A percentile compares a stretch with the other conserved stretches of the same genome.
phyloP scores from a whole-genome alignment of 2,888 invertebrate genomes.

The Metallyticus violacea region DNA sequence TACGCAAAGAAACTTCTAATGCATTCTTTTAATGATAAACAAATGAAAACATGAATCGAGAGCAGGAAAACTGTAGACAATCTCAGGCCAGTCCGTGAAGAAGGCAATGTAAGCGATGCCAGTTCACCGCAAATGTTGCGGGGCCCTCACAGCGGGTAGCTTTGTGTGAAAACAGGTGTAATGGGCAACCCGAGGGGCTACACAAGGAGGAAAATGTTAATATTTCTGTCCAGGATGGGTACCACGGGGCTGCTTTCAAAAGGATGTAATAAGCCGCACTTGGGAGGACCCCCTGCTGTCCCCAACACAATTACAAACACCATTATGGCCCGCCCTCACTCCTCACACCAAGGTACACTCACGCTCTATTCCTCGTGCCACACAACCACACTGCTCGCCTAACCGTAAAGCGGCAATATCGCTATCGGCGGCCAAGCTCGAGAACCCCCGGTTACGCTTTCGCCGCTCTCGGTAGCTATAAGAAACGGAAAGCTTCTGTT shows the following conservation, averaged over 20 bases:
- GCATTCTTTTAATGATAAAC: too few relatives aligned
- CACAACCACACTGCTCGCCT: too few relatives aligned
- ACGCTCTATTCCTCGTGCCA: neutral
- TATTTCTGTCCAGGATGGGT: slow-evolving; percentile 14
- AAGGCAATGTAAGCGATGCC: neutral
- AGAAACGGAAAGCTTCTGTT: too few relatives aligned
- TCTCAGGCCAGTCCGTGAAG: too few relatives aligned
- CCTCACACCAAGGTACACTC: slow-evolving; percentile 1
- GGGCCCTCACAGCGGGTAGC: neutral
- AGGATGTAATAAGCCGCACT: slow-evolving; percentile 12
- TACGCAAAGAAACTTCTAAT: too few relatives aligned
- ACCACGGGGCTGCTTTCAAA: slow-evolving; percentile 10
- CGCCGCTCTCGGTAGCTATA: too few relatives aligned
- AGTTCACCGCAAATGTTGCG: neutral
- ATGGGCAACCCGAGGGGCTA: neutral
- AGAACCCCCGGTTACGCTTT: too few relatives aligned
- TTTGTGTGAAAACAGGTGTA: slow-evolving; percentile 15
- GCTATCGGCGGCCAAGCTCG: too few relatives aligned
- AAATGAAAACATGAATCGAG: too few relatives aligned
- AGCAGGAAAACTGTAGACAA: neutral
- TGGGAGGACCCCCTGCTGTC: slow-evolving; percentile 4
- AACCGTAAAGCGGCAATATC: neutral
- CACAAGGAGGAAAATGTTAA: slow-evolving; percentile 11
- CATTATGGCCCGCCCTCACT: slow-evolving; percentile 5
- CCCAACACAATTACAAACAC: slow-evolving; percentile 18